Evolutionary conservation across 2,113 vertebrate genomes (phyloP), one percentile per base, ranked within the genome.

Genomic region (Takifugu flavidus): DNA sequence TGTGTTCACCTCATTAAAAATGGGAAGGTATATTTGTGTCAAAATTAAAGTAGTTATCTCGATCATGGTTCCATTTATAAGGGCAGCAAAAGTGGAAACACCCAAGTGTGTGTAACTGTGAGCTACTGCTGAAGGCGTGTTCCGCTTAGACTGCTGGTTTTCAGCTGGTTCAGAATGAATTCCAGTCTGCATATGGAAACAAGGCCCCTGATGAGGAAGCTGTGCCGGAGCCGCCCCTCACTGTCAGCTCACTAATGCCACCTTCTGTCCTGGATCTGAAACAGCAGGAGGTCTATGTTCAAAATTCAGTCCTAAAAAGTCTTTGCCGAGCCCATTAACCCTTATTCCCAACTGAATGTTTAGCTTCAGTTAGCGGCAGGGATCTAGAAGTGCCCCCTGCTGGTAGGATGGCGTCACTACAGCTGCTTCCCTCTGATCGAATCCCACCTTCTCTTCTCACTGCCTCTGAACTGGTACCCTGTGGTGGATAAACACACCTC

Each of bases 391-490:
- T 56, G 84, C 79, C 86, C 47, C 53, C 75, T 86, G 78, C 79
- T 87, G 86, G 81, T 79, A 83, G 80, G 78, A 82, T 82, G 66
- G 75, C 57, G 73, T 11, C 7, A 39, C 34, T 80, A 83, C 76
- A 71, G 67, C 76, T 70, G 54, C 53, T 56, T 62, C 77, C 43
- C 43, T 26, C 27, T 25, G 51, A 45, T 26, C 49, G 20, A 34
- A 29, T 39, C 53, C 28, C 62, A 39, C 72, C 76, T 76, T 85
- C 70, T 82, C 68, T 77, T 74, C 27, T 81, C 77, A 77, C 85
- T 80, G 82, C 82, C 83, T 87, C 82, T 69, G 50, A 83, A 82
- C 72, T 62, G 71, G 67, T 72, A 67, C 51, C 72, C 78, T 79
- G 60, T 83, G 78, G 68, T 85, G 65, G 52, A 80, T 66, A 25